Percentiles rank a stretch among this genome's conserved stretches.
Evolutionary conservation across 2,888 invertebrate species (phyloP).

Genomic region (Eupeodes latifasciatus): DNA sequence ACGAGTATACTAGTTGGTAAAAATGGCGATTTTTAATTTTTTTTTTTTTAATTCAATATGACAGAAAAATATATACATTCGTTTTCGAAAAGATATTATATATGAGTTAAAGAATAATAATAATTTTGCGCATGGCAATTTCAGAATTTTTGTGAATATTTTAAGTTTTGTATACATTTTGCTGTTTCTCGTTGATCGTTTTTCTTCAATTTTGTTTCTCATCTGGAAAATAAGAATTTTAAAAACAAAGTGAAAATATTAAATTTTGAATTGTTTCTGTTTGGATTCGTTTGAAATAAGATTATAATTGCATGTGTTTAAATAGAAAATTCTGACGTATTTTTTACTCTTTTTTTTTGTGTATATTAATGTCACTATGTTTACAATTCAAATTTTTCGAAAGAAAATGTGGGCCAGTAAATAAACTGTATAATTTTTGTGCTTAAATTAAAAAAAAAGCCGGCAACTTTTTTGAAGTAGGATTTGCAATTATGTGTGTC

Average conservation of each 20-base stretch:
- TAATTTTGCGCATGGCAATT: conserved; percentile 48
- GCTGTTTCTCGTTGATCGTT: background rate
- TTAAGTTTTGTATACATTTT: conserved; percentile 2
- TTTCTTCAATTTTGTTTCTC: background rate
- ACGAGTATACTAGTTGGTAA: background rate
- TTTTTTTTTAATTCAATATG: conserved; percentile 9
- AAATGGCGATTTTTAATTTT: conserved; percentile 31
- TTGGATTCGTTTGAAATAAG: background rate
- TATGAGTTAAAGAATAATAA: background rate
- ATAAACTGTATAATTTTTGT: background rate
- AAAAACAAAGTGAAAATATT: background rate
- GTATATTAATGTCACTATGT: background rate
- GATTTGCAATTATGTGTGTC: background rate
- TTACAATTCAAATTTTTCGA: background rate
- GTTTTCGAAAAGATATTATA: too few species aligned
- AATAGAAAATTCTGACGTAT: background rate
- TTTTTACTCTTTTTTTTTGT: background rate
- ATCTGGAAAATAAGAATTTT: conserved; percentile 15
- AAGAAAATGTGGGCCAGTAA: conserved; percentile 3
- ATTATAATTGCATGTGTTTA: background rate
- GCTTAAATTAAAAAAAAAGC: conserved; percentile 4
- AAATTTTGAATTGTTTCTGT: background rate
- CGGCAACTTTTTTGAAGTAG: background rate
- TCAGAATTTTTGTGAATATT: background rate
- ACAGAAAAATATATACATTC: background rate